Evolutionary conservation across 2,888 invertebrate species (phyloP), one percentile per base, ranked within the genome.

Genomic region (Tolmerus cingulatus): DNA sequence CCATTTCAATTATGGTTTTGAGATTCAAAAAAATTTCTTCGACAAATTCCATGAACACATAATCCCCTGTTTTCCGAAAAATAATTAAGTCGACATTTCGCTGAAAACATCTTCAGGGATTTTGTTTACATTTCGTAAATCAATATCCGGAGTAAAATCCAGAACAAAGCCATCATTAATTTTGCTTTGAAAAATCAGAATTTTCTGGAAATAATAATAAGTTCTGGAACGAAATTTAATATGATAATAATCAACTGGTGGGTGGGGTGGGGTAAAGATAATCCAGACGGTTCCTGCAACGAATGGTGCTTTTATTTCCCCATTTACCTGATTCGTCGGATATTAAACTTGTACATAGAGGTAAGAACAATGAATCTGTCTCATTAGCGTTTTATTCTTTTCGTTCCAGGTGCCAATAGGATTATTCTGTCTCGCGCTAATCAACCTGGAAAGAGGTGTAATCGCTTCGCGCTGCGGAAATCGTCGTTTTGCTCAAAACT

Each of bases 391-490:
- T 66, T 66, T 19, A 66, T 66, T 66, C 27, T 16, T 46, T 46
- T 43, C 12, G 4, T 85, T 85, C 1, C 85, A 85, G 85, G 43
- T 85, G 46, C 74, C 85, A 74, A 85, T 74, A 74, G 85, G 85
- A 85, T 85, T 27, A 30, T 66, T 66, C 66, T 66, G 23, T 66
- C 66, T 23, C 23, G 66, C 66, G 27, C 27, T 66, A 66, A 66
- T 66, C 66, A 66, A 23, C 66, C 27, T 66, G 66, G 66, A 66
- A 66, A 27, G 66, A 66, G 43, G 46, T 74, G 27, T 46, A 74
- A 66, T 66, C 30, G n/a, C 30, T 82, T 57, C 37, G 37, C 46
- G 37, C 30, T n/a, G 34, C n/a, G 7, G 2, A 34, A 27, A 77
- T 9, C 77, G 57, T 40, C 30, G 27, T n/a, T 66, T 57, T 19